Evolutionary conservation across 2,113 vertebrate genomes (phyloP).

Genomic region (Corvus cornix): DNA sequence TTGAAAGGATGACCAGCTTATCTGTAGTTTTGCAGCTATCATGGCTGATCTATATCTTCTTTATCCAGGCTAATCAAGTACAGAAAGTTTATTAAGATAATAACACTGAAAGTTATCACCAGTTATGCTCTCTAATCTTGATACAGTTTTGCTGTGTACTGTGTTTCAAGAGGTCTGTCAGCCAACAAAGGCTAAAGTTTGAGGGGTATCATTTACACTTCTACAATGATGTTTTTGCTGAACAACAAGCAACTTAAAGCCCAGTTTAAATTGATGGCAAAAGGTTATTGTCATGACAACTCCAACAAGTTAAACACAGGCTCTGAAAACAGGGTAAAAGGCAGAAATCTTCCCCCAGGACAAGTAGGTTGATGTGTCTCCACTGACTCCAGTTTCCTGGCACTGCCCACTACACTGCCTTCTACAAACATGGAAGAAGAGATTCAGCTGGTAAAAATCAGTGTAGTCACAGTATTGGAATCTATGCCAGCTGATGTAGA

Average conservation of each 20-base stretch:
- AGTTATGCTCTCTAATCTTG: slow-evolving; percentile 67
- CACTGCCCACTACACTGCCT: not conserved
- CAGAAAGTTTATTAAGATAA: slow-evolving; percentile 80
- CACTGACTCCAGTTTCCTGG: not conserved
- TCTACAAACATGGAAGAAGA: not conserved
- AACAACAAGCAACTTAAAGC: slow-evolving; percentile 35
- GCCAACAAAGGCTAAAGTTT: slow-evolving; percentile 1
- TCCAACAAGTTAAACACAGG: slow-evolving; percentile 24
- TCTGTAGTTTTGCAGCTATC: slow-evolving; percentile 66
- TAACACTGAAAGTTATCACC: slow-evolving; percentile 70
- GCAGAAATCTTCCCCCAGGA: not conserved
- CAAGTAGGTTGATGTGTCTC: not conserved
- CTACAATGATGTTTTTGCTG: not conserved
- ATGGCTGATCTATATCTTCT: slow-evolving; percentile 70
- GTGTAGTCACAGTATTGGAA: not conserved
- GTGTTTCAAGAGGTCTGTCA: slow-evolving; percentile 59
- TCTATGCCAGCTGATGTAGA: not conserved
- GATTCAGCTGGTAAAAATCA: not conserved
- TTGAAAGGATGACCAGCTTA: slow-evolving; percentile 77
- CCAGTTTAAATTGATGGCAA: slow-evolving; percentile 51
- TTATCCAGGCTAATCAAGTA: slow-evolving; percentile 77
- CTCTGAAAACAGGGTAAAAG: not conserved
- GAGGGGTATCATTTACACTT: slow-evolving; percentile 38
- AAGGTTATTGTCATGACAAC: slow-evolving; percentile 51
- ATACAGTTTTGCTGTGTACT: slow-evolving; percentile 39